Evolutionary conservation across 1,140 invertebrate genomes (phyloP), one percentile per base, ranked within the genome.

Genomic region (Sycobia sp.): DNA sequence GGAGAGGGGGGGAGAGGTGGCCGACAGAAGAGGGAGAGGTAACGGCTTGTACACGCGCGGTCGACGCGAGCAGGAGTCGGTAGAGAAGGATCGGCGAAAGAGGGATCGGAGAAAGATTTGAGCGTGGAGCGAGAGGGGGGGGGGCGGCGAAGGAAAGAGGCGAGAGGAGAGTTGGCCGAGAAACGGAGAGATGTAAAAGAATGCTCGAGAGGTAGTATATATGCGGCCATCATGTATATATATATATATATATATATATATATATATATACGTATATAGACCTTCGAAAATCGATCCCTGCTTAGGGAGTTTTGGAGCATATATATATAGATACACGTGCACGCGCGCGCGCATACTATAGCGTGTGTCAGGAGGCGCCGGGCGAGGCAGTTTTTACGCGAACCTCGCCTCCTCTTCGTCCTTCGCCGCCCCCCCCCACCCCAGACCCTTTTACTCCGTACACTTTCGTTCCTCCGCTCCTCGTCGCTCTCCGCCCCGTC

Each of bases 281-380:
- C 16, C 5, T 38, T 53, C 22, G 22, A 22, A 36, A 34, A 58
- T 58, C 56, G 44, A 49, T 58, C 56, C 29, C 0, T 27, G n/a
- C n/a, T n/a, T n/a, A n/a, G n/a, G n/a, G n/a, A n/a, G n/a, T n/a
- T n/a, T n/a, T n/a, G n/a, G n/a, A n/a, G n/a, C n/a, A n/a, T n/a
- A n/a, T n/a, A n/a, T n/a, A n/a, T n/a, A n/a, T n/a, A n/a, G n/a
- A n/a, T n/a, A n/a, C n/a, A n/a, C n/a, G n/a, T n/a, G n/a, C n/a
- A n/a, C n/a, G n/a, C n/a, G n/a, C n/a, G n/a, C n/a, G n/a, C n/a
- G n/a, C n/a, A n/a, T n/a, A n/a, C n/a, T n/a, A n/a, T n/a, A n/a
- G n/a, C n/a, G n/a, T 14, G n/a, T 27, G 39, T 25, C 38, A 4
- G 8, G 23, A 47, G 44, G 44, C 55, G 55, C 55, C 55, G 32